Conservation (phyloP, 2,113 vertebrate genomes). For the Myiopsitta monachus region DNA sequence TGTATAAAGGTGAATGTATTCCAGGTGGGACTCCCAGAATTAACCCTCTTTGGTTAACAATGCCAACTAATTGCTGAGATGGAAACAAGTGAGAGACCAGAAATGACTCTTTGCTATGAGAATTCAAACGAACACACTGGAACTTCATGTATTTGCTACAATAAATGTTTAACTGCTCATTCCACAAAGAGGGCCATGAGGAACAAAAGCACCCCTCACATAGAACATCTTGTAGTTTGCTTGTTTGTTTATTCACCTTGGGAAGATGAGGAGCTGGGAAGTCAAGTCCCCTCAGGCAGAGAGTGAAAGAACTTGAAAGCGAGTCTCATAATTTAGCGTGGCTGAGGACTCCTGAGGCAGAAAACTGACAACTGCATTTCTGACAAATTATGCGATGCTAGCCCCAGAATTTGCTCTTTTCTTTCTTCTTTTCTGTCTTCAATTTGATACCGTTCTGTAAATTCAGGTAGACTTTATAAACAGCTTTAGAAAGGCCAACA, state of each 20-base stretch:
- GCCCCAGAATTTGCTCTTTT: slow-evolving; percentile 4
- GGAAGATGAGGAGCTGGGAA: slow-evolving; percentile 16
- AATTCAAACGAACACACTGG: background rate
- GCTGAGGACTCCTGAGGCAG: slow-evolving; percentile 8
- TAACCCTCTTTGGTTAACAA: background rate
- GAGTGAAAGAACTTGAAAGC: background rate
- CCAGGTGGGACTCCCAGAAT: background rate
- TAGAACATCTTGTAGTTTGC: background rate
- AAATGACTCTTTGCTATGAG: background rate
- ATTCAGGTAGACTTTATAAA: background rate
- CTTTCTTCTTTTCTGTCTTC: background rate
- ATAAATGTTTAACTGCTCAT: background rate
- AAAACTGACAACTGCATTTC: slow-evolving; percentile 9
- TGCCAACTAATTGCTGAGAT: background rate
- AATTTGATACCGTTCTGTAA: background rate
- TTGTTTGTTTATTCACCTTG: slow-evolving; percentile 34
- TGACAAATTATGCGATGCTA: slow-evolving; percentile 4
- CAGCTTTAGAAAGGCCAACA: background rate
- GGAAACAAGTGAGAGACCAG: background rate
- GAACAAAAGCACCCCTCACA: background rate
- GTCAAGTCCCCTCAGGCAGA: background rate
- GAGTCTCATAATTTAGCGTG: background rate
- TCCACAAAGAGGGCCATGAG: background rate
- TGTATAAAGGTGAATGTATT: background rate
- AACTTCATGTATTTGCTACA: background rate